Evolutionary conservation across 2,113 vertebrate genomes (phyloP).

Genomic region (Agelaius tricolor): DNA sequence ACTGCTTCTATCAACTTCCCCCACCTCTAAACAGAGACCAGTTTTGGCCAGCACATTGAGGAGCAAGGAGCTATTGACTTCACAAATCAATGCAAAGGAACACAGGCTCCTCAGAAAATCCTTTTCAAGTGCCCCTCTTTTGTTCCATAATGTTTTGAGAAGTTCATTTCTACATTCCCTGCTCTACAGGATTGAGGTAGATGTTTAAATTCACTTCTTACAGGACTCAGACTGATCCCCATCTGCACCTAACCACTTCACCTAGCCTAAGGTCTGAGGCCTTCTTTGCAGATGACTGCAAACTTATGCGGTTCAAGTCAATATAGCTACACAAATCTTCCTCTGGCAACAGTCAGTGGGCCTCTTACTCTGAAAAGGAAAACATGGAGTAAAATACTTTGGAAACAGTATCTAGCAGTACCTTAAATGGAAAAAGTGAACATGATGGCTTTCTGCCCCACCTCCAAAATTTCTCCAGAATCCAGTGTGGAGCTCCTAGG

Average conservation of each 20-base stretch:
- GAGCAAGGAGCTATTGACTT: not conserved
- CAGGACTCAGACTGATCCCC: not conserved
- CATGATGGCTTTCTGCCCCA: accelerated
- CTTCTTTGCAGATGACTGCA: not conserved
- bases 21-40: not conserved
- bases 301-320: not conserved
- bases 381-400: not conserved
- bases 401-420: not conserved
- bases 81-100: not conserved
- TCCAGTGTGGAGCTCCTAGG: not conserved
- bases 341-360: not conserved
- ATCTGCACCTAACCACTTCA: not conserved
- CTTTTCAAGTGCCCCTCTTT: not conserved
- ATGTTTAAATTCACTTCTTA: conserved; percentile 14
- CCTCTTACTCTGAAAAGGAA: not conserved
- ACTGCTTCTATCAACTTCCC: conserved; percentile 22
- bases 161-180: not conserved
- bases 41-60: not conserved
- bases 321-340: not conserved
- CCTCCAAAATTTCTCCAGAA: not conserved
- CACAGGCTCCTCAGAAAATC: not conserved
- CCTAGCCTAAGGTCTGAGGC: not conserved
- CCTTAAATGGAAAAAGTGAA: not conserved
- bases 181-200: not conserved
- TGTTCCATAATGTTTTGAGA: not conserved